These are phyloP conservation scores for Euleptes europaea DNA, from an alignment of 2,113 vertebrate species.

Conservation along the genomic window DNA sequence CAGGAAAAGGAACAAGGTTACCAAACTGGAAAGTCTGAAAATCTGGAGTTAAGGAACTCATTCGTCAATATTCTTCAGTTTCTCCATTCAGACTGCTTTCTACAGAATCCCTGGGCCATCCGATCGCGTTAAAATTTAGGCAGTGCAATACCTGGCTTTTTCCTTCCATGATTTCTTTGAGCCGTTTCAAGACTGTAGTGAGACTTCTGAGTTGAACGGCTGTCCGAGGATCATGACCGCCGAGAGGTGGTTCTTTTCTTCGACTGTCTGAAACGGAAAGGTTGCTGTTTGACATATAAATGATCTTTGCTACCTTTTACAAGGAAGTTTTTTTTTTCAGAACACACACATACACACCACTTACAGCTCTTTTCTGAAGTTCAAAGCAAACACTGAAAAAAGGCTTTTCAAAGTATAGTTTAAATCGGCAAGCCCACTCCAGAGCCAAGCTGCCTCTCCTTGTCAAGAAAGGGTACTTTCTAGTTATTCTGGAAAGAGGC, in stretches of 20 bases:
- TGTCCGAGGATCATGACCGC: conserved; percentile 94
- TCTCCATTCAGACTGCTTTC: too few species aligned
- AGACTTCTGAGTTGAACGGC: conserved; percentile 93
- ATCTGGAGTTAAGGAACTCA: too few species aligned
- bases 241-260: conserved; percentile 88
- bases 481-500: not conserved
- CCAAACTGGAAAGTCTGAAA: too few species aligned
- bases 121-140: not conserved
- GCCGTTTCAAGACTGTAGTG: conserved; percentile 91
- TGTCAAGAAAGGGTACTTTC: not conserved
- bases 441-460: not conserved
- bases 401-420: not conserved
- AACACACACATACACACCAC: not conserved
- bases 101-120: not conserved
- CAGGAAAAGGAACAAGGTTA: too few species aligned
- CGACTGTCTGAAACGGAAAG: conserved; percentile 80
- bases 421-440: not conserved
- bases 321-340: not conserved
- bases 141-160: conserved; percentile 89
- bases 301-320: not conserved
- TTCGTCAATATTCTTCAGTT: too few species aligned
- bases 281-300: not conserved
- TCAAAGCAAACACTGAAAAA: not conserved
- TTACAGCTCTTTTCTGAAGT: not conserved
- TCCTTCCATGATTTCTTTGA: conserved; percentile 99